phyloP scores from a whole-genome alignment of 2,113 vertebrate genomes.

The Mirounga angustirostris region DNA sequence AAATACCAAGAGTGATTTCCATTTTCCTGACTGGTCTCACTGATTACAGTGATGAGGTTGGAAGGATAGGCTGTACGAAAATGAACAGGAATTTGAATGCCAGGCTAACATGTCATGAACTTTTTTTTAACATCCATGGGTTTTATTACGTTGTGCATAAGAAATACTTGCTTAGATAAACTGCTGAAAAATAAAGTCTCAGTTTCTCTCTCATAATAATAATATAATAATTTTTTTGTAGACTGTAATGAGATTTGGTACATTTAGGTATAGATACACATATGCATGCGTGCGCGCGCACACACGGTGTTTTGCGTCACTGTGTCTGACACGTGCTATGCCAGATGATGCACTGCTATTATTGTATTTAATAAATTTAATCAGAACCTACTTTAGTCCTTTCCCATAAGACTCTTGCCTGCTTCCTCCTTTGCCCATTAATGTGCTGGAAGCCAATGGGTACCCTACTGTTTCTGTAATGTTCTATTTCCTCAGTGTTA shows the following conservation, averaged over 20 bases:
- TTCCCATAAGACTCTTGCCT: neutral
- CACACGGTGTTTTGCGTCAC: neutral
- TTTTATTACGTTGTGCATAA: neutral
- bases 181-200: neutral
- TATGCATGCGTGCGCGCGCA: rapidly evolving
- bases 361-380: neutral
- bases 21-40: neutral
- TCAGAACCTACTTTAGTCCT: neutral
- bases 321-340: neutral
- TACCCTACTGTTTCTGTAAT: neutral
- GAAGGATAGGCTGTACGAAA: neutral
- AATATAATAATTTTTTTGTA: neutral
- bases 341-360: neutral
- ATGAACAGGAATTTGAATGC: neutral
- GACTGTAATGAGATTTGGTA: neutral
- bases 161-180: conserved; percentile 1
- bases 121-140: neutral
- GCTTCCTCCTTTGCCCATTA: neutral
- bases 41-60: neutral
- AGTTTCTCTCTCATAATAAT: neutral
- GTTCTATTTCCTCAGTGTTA: conserved; percentile 32
- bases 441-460: neutral
- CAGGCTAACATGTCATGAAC: neutral
- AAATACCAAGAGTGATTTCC: neutral
- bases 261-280: neutral